Percentiles rank a stretch among this genome's conserved stretches.
Conservation (phyloP, 2,113 vertebrate genomes). For the Conger conger region DNA sequence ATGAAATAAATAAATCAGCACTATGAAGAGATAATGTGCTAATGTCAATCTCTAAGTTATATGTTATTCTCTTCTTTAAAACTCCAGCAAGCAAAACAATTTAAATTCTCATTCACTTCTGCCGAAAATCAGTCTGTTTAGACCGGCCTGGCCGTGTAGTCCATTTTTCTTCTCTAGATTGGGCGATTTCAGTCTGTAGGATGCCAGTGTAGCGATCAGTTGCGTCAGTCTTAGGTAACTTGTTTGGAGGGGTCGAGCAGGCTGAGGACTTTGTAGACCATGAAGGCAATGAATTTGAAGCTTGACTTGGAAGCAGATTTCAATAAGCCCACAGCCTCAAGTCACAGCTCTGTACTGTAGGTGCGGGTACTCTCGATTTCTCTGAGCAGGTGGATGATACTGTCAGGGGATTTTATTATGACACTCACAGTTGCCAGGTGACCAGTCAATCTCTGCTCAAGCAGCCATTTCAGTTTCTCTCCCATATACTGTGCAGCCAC, state of each 20-base stretch:
- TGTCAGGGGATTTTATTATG: neutral
- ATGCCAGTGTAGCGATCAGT: neutral
- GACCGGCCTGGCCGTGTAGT: no score
- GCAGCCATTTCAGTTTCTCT: neutral
- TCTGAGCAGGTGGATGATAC: neutral
- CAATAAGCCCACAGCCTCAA: no score
- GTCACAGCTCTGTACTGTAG: no score
- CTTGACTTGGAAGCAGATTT: no score
- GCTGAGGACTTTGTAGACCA: constrained; percentile 14
- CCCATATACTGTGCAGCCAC: constrained; percentile 6
- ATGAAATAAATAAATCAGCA: no score
- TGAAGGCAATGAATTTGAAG: constrained; percentile 17
- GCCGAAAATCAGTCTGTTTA: no score
- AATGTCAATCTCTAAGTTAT: no score
- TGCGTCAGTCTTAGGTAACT: neutral
- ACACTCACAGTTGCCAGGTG: constrained; percentile 6
- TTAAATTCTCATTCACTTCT: no score
- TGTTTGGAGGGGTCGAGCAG: constrained; percentile 21
- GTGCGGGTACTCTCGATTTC: no score
- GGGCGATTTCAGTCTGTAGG: neutral
- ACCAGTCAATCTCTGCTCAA: neutral
- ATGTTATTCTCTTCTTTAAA: no score
- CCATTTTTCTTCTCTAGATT: neutral
- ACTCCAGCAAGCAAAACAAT: no score
- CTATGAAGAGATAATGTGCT: no score